Base-by-base conservation (phyloP, 2,113 vertebrate species). In the Cariama cristata region DNA sequence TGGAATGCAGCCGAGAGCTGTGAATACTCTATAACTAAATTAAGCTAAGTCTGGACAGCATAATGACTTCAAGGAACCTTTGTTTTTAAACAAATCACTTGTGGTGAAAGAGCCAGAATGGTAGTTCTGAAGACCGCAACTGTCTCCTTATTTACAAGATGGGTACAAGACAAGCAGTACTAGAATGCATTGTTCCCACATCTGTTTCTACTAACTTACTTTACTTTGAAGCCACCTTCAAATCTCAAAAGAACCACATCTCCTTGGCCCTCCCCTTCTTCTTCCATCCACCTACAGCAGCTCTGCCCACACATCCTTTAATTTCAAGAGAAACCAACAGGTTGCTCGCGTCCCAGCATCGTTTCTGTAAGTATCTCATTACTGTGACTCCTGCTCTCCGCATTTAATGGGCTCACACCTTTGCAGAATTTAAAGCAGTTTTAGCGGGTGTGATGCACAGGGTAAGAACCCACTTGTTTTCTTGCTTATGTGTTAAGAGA, bases 61-160 rank as follows among this genome's bases (percentile, higher is more conserved):
- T 32, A 83, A 77, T 49, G 63, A 77, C 75, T 93, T 88, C 50
- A 83, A 86, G 90, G 50, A 77, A 72, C 60, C 26, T 60, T 66
- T 66, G 66, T 83, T 94, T 95, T 90, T 42, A 90, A 80, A 87
- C 82, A 88, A 66, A 90, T 74, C 80, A 62, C 27, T 58, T 79
- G 66, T 32, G 52, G 40, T 80, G n/a, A 90, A 89, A 66, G 45
- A 93, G 68, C 2, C 0, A 0, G 44, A 86, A 74, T 12, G 16
- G 40, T 50, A 95, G 50, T 83, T 95, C 32, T 8, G 68, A 45
- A 12, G 6, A 90, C 23, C 3, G 10, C 68, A 94, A 73, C 20
- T 2, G 6, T 50, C 27, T 14, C 33, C 60, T 73, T 52, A 66
- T 60, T 79, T 91, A 64, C 42, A 92, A 63, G 33, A 60, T 30